Base-by-base conservation (phyloP, 2,888 invertebrate genomes). In the Ypsolopha sequella region DNA sequence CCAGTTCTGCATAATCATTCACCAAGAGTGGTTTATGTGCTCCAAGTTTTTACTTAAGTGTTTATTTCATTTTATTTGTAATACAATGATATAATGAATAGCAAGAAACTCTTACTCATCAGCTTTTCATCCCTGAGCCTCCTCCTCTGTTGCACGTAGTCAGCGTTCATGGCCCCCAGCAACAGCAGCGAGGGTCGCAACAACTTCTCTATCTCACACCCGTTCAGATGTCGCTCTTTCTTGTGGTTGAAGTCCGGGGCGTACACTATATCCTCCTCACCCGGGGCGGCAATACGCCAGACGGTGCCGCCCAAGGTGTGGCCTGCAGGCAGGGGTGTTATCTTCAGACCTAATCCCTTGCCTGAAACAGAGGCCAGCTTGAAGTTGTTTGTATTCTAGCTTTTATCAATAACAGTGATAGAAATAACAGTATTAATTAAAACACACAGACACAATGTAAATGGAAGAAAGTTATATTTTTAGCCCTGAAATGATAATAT, bases 211-310 rank as follows among this genome's bases (percentile, higher is more conserved):
- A 99, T 85, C 68, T 97, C 96, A 74, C 98, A 98, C 0, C 98
- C 97, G 69, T 98, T 98, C 41, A 99, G 88, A 89, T 99, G 98
- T 41, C 99, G 86, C 70, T 99, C 99, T 73, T 99, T 99, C 70
- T 99, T 99, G 76, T 99, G 99, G 80, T 99, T 99, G 70, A 97
- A 99, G 73, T 99, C 99, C 0, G 97, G 95, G 0, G 98, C 99
- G 76, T 99, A 99, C 1, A 99, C 92, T 57, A 99, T 98, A 67
- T 99, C 99, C 77, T 99, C 99, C 72, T 99, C 99, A 0, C 98
- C 98, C 36, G 97, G 95, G 68, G 99, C 99, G 36, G 97, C 94
- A 24, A 99, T 98, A 66, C 97, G 95, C 99, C 99, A 99, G 49
- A 99, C 95, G 0, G 99, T 97, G 11, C 99, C 99, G 1, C 99